Evolutionary conservation across 2,888 invertebrate species (phyloP).

Genomic region (Drosophila recens): DNA sequence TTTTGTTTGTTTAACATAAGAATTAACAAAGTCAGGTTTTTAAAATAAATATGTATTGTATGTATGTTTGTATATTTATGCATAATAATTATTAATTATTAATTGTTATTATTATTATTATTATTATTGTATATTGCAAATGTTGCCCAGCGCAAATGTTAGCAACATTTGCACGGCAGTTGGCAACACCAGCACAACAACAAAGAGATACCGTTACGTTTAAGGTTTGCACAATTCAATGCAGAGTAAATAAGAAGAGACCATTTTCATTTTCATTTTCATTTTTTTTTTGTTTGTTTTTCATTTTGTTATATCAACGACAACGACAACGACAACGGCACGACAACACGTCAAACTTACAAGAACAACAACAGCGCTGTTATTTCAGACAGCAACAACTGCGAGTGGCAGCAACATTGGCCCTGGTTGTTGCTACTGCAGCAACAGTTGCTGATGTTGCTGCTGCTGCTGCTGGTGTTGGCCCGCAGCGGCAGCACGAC

Average conservation of each 20-base stretch:
- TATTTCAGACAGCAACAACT: conserved; percentile 18
- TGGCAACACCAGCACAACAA: conserved; percentile 81
- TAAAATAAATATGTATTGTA: conserved; percentile 75
- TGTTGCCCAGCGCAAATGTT: conserved; percentile 81
- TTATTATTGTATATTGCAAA: conserved; percentile 78
- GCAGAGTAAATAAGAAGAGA: conserved; percentile 81
- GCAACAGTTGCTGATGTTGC: conserved; percentile 43
- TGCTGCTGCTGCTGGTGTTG: conserved; percentile 66
- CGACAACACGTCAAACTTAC: conserved; percentile 25
- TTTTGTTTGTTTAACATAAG: conserved; percentile 65
- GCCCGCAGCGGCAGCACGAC: conserved; percentile 65
- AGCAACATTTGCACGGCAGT: conserved; percentile 80
- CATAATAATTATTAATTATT: conserved; percentile 63
- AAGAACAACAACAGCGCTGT: conserved; percentile 33
- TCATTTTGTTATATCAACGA: conserved; percentile 17
- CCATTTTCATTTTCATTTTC: conserved; percentile 64
- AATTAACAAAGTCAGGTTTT: conserved; percentile 80
- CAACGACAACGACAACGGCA: conserved; percentile 33
- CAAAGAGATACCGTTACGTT: conserved; percentile 80
- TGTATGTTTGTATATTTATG: conserved; percentile 50
- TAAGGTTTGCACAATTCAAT: conserved; percentile 68
- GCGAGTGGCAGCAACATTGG: conserved; percentile 21
- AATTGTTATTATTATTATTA: conserved; percentile 63
- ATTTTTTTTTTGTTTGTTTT: conserved; percentile 17
- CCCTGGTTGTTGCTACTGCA: conserved; percentile 22